Conservation (phyloP, 2,888 invertebrate genomes). For the Drosophila macrospina region DNA sequence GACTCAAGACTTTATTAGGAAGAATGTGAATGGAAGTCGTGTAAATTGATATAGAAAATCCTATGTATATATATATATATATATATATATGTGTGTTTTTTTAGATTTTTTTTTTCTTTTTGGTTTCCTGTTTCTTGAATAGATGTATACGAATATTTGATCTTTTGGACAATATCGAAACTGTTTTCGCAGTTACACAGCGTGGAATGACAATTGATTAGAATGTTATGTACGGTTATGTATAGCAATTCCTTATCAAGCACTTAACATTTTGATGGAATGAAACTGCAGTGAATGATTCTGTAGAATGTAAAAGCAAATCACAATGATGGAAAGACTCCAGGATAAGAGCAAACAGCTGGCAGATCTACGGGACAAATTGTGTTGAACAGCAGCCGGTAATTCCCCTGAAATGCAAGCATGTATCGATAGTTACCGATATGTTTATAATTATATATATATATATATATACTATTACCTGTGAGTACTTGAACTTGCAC, state of each 20-base stretch:
- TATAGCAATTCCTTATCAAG: constrained; percentile 30
- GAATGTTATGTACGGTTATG: constrained; percentile 2
- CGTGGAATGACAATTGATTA: constrained; percentile 26
- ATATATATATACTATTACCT: constrained; percentile 86
- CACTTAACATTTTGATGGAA: constrained; percentile 21
- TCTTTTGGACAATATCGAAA: constrained; percentile 51
- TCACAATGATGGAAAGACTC: constrained; percentile 41
- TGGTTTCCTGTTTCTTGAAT: constrained; percentile 9
- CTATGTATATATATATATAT: constrained; percentile 41
- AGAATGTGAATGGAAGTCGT: constrained; percentile 48
- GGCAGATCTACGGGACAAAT: constrained; percentile 68
- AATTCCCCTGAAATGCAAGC: constrained; percentile 73
- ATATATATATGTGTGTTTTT: neutral
- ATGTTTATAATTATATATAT: neutral
- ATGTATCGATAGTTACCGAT: neutral
- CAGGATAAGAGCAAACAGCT: constrained; percentile 30
- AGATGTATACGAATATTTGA: constrained; percentile 30
- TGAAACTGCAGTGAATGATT: constrained; percentile 39
- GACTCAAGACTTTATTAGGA: constrained; percentile 35
- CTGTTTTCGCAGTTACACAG: constrained; percentile 8
- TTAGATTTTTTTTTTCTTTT: neutral
- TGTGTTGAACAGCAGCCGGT: constrained; percentile 84
- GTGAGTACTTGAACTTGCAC: constrained; percentile 90
- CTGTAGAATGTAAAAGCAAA: constrained; percentile 40
- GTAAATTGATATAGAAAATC: constrained; percentile 69